Evolutionary conservation across 2,888 invertebrate genomes (phyloP), one percentile per base, ranked within the genome.

Genomic region (Orchesellides sinensis): DNA sequence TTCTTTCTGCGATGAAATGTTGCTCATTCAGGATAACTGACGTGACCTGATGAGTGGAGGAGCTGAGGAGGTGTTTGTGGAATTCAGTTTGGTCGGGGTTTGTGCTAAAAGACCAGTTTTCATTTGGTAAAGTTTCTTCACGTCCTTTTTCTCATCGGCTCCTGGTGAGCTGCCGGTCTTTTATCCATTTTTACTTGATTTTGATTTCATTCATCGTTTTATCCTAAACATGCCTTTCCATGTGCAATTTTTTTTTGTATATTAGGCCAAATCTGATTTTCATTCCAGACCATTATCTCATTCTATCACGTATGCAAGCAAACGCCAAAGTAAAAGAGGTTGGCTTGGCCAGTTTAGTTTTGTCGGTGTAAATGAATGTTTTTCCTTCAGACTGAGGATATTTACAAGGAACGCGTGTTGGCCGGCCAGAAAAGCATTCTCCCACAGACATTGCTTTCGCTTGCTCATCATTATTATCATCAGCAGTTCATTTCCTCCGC

Each of bases 131-230:
- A 61, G 32, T 61, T 54, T 52, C 69, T 49, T 54, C 69, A 32
- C 69, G 35, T 69, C 47, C n/a, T 66, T 47, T n/a, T 17, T 40
- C 21, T 61, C 63, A 14, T 54, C 32, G 69, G 69, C 69, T 70
- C 69, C 69, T 54, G 54, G 52, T 52, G 69, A 29, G 68, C 32
- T 52, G 68, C 68, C 68, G 52, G 68, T 68, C 21, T 52, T 68
- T 68, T 52, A 68, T 52, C 68, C 49, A 68, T 68, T 68, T 68
- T 65, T 23, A n/a, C n/a, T n/a, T n/a, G n/a, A n/a, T n/a, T n/a
- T n/a, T n/a, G n/a, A 65, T 65, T 63, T 68, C 68, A 68, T 68
- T 68, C 68, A 66, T 66, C 21, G 29, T 29, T 2, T 17, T 27
- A 4, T 27, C 5, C n/a, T n/a, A n/a, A n/a, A n/a, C n/a, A n/a